Evolutionary conservation across 2,888 invertebrate genomes (phyloP), one percentile per base, ranked within the genome.

Genomic region (Gryllus longicercus): DNA sequence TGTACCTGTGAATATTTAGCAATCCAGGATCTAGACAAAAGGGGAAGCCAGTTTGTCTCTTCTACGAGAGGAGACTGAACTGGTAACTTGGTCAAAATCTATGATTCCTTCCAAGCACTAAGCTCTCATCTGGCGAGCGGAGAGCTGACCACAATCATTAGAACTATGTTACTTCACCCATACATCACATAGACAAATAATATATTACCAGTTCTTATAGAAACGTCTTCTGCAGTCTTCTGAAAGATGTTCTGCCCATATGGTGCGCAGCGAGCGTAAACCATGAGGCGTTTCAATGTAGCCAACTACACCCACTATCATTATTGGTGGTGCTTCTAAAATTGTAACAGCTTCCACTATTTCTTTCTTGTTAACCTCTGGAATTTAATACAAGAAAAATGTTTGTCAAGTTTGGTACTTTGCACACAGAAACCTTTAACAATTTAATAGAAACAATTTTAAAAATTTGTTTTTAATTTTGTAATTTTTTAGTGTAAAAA

Each of bases 301-400:
- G 81, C 99, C 99, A 84, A 98, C 97, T 84, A 97, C 94, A 85
- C 99, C 99, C 83, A 99, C 98, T 82, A 97, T 92, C 82, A 99
- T 93, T 96, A 99, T 96, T 75, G 99, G 99, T 81, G 99, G 99
- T 4, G 99, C 94, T 90, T 99, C 99, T 85, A 99, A 90, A 85
- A 99, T 94, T 50, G 99, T 99, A 2, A 99, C 99, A 77, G 98
- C 97, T 88, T 99, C 99, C 49, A 99, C 98, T 82, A 99, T 97
- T 89, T 99, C 99, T 89, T 99, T 99, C 90, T 99, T 99, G 91
- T 99, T 98, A 83, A 98, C 95, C 92, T 99, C 98, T 97, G 88
- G 74, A 89, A 88, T 38, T 38, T 5, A 38, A 38, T 82, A 79
- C 80, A 85, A 76, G 49, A 74, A 21, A 74, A 74, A 79, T 38